Percentiles rank a stretch among this genome's conserved stretches.
Evolutionary conservation across 2,113 vertebrate genomes (phyloP).

Genomic region (Thalassoma bifasciatum): DNA sequence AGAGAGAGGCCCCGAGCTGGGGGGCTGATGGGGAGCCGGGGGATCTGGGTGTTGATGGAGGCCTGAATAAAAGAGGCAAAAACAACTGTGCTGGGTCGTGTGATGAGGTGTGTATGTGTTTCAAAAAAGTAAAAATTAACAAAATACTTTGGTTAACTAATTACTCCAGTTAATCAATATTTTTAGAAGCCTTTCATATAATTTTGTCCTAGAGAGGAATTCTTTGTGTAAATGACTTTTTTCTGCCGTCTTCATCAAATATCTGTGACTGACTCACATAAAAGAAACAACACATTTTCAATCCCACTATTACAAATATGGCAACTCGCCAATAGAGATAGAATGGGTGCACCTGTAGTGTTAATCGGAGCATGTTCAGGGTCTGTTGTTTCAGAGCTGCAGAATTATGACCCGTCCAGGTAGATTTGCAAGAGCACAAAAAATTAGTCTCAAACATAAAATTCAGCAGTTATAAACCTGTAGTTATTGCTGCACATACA

Average conservation of each 20-base stretch:
- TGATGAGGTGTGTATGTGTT: background rate
- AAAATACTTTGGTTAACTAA: conserved; percentile 40
- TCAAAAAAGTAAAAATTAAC: conserved; percentile 22
- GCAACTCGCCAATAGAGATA: too few species aligned
- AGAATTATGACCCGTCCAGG: too few species aligned
- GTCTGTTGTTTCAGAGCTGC: too few species aligned
- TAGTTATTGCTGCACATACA: too few species aligned
- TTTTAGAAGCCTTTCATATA: conserved; percentile 34
- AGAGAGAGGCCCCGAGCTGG: conserved; percentile 67
- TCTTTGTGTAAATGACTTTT: conserved; percentile 21
- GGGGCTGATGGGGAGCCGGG: conserved; percentile 47
- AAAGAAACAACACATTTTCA: too few species aligned
- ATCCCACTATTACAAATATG: background rate
- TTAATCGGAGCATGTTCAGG: too few species aligned
- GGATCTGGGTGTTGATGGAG: conserved; percentile 65
- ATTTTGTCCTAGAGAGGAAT: conserved; percentile 20
- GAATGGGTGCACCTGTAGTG: too few species aligned
- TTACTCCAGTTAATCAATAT: conserved; percentile 45
- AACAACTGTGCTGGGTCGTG: conserved; percentile 30
- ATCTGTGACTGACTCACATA: background rate
- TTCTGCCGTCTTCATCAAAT: conserved; percentile 1
- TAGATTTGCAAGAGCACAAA: too few species aligned
- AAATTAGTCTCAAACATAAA: too few species aligned
- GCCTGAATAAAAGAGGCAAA: conserved; percentile 35
- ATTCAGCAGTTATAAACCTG: too few species aligned